phyloP scores from a whole-genome alignment of 2,888 invertebrate species.

The Scaptomyza parva region DNA sequence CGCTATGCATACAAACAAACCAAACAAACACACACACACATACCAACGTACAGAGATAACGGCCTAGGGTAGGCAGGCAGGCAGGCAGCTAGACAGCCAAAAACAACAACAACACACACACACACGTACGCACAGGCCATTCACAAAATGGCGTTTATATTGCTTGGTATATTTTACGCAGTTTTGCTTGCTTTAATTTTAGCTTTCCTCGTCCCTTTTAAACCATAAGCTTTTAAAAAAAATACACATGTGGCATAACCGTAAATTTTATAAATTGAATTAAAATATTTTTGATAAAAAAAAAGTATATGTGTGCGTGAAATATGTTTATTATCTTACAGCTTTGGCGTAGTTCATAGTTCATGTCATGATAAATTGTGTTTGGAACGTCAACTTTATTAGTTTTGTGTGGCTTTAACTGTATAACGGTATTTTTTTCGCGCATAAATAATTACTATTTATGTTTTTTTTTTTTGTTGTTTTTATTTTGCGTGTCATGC shows the following conservation, averaged over 20 bases:
- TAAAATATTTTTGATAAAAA: constrained; percentile 34
- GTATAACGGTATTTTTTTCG: constrained; percentile 25
- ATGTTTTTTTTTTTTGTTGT: background rate
- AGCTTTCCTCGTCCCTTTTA: constrained; percentile 33
- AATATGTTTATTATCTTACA: constrained; percentile 14
- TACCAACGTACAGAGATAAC: constrained; percentile 40
- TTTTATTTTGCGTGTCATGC: constrained; percentile 9
- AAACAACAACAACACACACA: constrained; percentile 27
- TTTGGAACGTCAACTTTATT: constrained; percentile 30
- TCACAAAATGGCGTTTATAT: constrained; percentile 75
- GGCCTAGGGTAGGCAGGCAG: constrained; percentile 37
- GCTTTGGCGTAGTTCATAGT: constrained; percentile 17
- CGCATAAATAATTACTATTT: constrained; percentile 24
- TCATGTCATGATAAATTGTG: constrained; percentile 29
- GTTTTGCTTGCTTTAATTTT: constrained; percentile 74
- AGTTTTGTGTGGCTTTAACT: constrained; percentile 15
- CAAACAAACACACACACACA: constrained; percentile 18
- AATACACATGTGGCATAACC: constrained; percentile 18
- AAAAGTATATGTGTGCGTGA: background rate
- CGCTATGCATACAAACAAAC: constrained; percentile 62
- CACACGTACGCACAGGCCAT: constrained; percentile 42
- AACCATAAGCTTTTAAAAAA: constrained; percentile 47
- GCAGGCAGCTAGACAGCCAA: constrained; percentile 40
- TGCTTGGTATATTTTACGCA: constrained; percentile 69
- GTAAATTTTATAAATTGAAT: constrained; percentile 60